These are phyloP conservation scores for Oikopleura dioica DNA, from an alignment of 23 tunicate genomes.

Conservation along the genomic window DNA sequence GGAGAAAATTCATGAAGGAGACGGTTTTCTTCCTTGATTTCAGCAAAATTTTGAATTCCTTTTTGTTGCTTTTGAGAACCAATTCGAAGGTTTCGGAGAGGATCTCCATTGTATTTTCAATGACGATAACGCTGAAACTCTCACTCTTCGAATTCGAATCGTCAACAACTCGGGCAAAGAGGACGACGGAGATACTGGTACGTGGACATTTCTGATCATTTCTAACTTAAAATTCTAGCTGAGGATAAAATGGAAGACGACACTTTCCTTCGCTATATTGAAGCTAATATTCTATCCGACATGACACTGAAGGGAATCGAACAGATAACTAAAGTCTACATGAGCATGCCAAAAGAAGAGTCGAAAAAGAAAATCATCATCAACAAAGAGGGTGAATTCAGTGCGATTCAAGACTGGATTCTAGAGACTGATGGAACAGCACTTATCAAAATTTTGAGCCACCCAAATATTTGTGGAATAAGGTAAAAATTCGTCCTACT, in stretches of 20 bases:
- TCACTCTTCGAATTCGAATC: slow-evolving; percentile 64
- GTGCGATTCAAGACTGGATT: slow-evolving; percentile 95
- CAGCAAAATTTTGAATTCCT: too few relatives aligned
- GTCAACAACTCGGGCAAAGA: slow-evolving; percentile 28
- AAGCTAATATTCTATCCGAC: slow-evolving; percentile 89
- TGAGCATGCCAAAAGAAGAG: slow-evolving; percentile 97
- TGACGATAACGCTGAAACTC: slow-evolving; percentile 90
- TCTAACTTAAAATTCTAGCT: too few relatives aligned
- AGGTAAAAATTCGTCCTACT: too few relatives aligned
- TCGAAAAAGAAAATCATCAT: slow-evolving; percentile 71
- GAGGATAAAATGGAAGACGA: slow-evolving; percentile 95
- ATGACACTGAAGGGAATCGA: slow-evolving; percentile 96
- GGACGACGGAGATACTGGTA: not conserved
- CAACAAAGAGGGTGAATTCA: slow-evolving; percentile 82
- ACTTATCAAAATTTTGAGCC: slow-evolving; percentile 55
- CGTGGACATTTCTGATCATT: too few relatives aligned
- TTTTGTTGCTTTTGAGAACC: too few relatives aligned
- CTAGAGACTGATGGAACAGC: slow-evolving; percentile 97
- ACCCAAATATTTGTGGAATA: slow-evolving; percentile 67
- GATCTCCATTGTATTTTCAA: slow-evolving; percentile 89
- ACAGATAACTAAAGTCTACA: slow-evolving; percentile 79
- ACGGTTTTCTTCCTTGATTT: too few relatives aligned
- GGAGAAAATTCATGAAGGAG: slow-evolving; percentile 72
- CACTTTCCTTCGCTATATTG: slow-evolving; percentile 81
- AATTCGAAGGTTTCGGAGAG: slow-evolving; percentile 95